Evolutionary conservation across 2,888 invertebrate species (phyloP).

Genomic region (Heliconius charithonia): DNA sequence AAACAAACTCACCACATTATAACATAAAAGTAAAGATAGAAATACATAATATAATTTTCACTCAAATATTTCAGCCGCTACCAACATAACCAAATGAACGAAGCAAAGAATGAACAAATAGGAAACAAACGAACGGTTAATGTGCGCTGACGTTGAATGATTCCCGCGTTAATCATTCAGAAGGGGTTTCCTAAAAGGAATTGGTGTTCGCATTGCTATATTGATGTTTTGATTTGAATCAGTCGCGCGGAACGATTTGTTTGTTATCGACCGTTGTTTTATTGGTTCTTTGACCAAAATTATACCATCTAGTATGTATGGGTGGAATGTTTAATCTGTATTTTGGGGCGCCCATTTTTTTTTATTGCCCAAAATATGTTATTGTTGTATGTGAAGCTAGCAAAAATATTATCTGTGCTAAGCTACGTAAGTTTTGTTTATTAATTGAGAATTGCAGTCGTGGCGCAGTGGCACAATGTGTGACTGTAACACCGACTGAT

Average conservation of each 20-base stretch:
- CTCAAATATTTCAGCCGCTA: slow-evolving; percentile 47
- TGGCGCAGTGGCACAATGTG: no score
- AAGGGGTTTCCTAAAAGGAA: slow-evolving; percentile 43
- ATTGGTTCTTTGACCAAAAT: slow-evolving; percentile 37
- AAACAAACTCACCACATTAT: background rate
- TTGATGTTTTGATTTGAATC: slow-evolving; percentile 49
- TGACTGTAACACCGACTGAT: no score
- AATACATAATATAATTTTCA: slow-evolving; percentile 18
- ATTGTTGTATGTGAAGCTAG: background rate
- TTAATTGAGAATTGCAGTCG: background rate
- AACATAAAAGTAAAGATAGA: background rate
- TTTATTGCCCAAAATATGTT: background rate
- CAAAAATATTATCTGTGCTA: background rate
- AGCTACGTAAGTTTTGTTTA: background rate
- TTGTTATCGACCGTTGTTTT: slow-evolving; percentile 43
- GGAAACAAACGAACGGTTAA: slow-evolving; percentile 50
- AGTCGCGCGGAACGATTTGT: slow-evolving; percentile 46
- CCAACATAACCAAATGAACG: slow-evolving; percentile 50
- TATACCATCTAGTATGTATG: slow-evolving; percentile 11
- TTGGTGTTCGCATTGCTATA: slow-evolving; percentile 46
- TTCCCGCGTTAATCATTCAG: slow-evolving; percentile 51
- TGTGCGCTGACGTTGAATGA: slow-evolving; percentile 52
- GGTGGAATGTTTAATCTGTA: background rate
- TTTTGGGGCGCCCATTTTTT: background rate
- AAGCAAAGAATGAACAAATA: slow-evolving; percentile 51